phyloP scores from a whole-genome alignment of 2,888 invertebrate species.

The Sialis fuliginosa region DNA sequence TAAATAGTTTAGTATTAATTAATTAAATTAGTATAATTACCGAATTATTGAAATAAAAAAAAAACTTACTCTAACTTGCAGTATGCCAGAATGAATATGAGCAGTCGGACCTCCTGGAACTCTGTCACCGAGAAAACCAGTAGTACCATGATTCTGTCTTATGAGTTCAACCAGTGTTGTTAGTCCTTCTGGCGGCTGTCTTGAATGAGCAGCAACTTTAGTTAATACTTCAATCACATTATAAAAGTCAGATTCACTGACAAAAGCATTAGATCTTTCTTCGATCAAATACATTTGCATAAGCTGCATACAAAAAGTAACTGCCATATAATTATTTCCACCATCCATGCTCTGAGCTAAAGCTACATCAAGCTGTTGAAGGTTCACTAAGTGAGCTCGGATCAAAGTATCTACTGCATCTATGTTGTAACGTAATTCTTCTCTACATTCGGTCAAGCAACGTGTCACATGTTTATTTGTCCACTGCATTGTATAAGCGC shows the following conservation, averaged over 20 bases:
- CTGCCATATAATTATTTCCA: constrained; percentile 48
- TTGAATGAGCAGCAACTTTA: constrained; percentile 53
- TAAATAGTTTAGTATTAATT: too few relatives aligned
- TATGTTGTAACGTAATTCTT: constrained; percentile 76
- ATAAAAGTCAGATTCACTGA: constrained; percentile 69
- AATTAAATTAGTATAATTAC: too few relatives aligned
- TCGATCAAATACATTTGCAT: constrained; percentile 75
- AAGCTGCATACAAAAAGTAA: constrained; percentile 80
- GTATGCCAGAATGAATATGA: constrained; percentile 85
- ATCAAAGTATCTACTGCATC: constrained; percentile 85
- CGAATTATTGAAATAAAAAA: too few relatives aligned
- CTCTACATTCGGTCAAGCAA: constrained; percentile 72
- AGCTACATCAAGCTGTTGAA: constrained; percentile 68
- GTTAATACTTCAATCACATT: constrained; percentile 74
- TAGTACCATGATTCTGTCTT: constrained; percentile 53
- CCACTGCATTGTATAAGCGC: constrained; percentile 79
- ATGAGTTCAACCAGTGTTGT: constrained; percentile 66
- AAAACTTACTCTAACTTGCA: constrained; percentile 53
- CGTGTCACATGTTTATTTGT: constrained; percentile 83
- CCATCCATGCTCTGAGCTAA: constrained; percentile 76
- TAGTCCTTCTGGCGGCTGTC: constrained; percentile 70
- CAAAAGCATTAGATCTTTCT: constrained; percentile 56
- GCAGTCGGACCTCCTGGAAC: constrained; percentile 64
- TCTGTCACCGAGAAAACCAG: constrained; percentile 55
- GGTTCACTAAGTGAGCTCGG: constrained; percentile 61